phyloP scores from a whole-genome alignment of 37 sponge, comb jelly and placozoan species.

The Geodia barretti region DNA sequence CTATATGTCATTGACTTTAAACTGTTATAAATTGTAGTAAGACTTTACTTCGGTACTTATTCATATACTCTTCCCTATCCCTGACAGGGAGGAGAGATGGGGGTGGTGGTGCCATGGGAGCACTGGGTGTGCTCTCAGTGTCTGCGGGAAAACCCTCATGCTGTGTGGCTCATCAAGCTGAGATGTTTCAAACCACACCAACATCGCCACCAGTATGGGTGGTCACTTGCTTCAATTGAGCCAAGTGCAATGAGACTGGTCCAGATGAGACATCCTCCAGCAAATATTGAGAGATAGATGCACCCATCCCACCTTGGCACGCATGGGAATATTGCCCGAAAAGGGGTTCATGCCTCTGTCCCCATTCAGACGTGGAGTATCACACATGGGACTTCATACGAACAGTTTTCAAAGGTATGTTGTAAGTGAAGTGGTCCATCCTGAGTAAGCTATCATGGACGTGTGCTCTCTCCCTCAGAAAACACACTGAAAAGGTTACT shows the following conservation, averaged over 20 bases:
- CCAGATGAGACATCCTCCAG: neutral
- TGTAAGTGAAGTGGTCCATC: neutral
- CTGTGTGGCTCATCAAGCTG: constrained; percentile 5
- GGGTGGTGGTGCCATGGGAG: constrained; percentile 17
- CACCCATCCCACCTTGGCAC: neutral
- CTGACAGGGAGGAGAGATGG: neutral
- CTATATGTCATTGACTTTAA: neutral
- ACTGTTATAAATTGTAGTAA: no score
- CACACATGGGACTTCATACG: neutral
- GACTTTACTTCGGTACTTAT: neutral
- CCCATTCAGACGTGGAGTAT: neutral
- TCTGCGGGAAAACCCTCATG: constrained; percentile 1
- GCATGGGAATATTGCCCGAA: neutral
- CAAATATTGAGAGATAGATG: neutral
- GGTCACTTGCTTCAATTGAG: neutral
- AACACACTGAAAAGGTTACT: neutral
- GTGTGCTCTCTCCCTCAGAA: neutral
- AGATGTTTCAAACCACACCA: constrained; percentile 1
- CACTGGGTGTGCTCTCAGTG: constrained; percentile 18
- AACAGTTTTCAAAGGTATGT: neutral
- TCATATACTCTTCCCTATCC: neutral
- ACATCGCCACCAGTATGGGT: neutral
- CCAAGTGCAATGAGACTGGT: constrained; percentile 4
- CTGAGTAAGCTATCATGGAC: neutral
- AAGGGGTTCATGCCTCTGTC: neutral